These are phyloP conservation scores for Pantelozetes paolii DNA, from an alignment of 2,888 invertebrate genomes.

Conservation along the genomic window DNA sequence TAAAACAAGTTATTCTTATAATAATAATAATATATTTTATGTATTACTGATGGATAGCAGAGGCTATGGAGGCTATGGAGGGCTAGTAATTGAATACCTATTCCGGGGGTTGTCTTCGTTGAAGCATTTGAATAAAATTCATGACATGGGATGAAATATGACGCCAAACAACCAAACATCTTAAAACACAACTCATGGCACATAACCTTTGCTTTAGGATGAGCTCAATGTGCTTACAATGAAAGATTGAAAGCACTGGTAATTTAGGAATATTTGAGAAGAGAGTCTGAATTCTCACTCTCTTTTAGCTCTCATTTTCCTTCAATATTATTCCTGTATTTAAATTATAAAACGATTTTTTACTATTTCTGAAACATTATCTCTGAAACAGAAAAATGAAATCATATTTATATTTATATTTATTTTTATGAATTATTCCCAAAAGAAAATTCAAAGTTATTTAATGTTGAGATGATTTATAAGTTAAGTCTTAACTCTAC, in stretches of 20 bases:
- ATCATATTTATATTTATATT: neutral
- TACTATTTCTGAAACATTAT: too few species aligned
- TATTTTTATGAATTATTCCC: neutral
- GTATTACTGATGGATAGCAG: neutral
- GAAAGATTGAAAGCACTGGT: neutral
- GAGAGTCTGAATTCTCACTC: neutral
- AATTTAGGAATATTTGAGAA: neutral
- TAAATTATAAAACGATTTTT: neutral
- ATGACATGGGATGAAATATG: conserved; percentile 1
- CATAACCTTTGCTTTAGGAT: too few species aligned
- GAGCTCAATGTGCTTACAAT: neutral
- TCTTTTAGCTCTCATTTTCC: too few species aligned
- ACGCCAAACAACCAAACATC: neutral
- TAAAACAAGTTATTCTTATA: conserved; percentile 8
- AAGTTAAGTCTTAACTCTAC: neutral
- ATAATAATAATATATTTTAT: neutral
- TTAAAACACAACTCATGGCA: too few species aligned
- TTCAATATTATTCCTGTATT: neutral
- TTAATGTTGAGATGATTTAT: neutral
- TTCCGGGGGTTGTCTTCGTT: conserved; percentile 18
- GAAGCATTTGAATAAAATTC: conserved; percentile 14
- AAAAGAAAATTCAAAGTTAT: neutral
- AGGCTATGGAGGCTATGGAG: neutral
- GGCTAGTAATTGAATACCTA: conserved; percentile 7
- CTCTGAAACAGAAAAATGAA: too few species aligned